phyloP scores from a whole-genome alignment of 2,888 invertebrate species.

The Isotomurus palustris region DNA sequence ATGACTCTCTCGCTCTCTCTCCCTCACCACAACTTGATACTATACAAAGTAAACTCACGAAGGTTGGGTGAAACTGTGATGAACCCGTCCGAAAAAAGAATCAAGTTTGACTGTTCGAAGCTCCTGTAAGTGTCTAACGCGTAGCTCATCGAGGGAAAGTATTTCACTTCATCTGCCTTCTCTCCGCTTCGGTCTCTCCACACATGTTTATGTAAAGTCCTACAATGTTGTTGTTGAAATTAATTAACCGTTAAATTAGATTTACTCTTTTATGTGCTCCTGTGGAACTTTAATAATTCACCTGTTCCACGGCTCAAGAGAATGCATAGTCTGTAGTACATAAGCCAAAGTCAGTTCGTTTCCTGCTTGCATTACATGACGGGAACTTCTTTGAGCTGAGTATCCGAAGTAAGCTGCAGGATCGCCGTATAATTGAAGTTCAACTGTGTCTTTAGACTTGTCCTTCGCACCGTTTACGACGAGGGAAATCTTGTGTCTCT shows the following conservation, averaged over 20 bases:
- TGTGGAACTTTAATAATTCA: not conserved
- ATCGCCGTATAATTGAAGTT: conserved; percentile 52
- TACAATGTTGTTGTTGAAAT: conserved; percentile 20
- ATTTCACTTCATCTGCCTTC: conserved; percentile 47
- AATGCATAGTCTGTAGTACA: conserved; percentile 48
- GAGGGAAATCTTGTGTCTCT: conserved; percentile 53
- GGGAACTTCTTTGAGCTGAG: conserved; percentile 49
- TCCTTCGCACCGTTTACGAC: conserved; percentile 57
- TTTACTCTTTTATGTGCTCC: not conserved
- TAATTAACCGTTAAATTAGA: not conserved
- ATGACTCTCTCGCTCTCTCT: not conserved
- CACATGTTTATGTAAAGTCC: conserved; percentile 47
- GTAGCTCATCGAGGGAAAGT: conserved; percentile 52
- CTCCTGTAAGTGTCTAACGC: conserved; percentile 56
- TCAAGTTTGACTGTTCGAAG: conserved; percentile 52
- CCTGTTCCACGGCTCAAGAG: conserved; percentile 48
- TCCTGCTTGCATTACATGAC: conserved; percentile 49
- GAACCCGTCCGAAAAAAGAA: conserved; percentile 54
- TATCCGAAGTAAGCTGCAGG: conserved; percentile 56
- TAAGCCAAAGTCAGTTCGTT: conserved; percentile 50
- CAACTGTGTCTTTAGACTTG: conserved; percentile 55
- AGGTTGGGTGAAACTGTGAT: conserved; percentile 32
- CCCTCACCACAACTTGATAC: conserved; percentile 11
- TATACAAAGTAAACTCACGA: conserved; percentile 21
- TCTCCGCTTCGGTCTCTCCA: conserved; percentile 48